Conservation (phyloP, 2,113 vertebrate species). For the Lynx canadensis region DNA sequence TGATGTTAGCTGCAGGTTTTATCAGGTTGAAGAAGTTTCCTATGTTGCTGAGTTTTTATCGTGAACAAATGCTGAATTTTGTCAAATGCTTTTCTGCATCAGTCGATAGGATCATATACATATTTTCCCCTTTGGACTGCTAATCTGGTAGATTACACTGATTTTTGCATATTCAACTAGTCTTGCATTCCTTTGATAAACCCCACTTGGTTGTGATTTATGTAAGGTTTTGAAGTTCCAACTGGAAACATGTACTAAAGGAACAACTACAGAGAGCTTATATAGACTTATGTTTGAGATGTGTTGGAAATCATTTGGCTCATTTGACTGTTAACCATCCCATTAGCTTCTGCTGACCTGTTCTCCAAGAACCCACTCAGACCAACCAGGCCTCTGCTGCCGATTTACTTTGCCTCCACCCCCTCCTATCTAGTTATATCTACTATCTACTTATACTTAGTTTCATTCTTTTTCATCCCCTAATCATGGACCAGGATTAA, state of each 20-base stretch:
- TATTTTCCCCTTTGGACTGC: background rate
- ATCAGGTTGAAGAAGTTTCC: background rate
- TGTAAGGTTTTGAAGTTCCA: conserved; percentile 31
- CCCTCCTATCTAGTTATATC: background rate
- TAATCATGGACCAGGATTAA: background rate
- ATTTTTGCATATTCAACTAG: background rate
- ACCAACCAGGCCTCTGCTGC: background rate
- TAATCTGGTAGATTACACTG: background rate
- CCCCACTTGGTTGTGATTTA: background rate
- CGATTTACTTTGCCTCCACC: background rate
- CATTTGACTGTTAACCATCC: background rate
- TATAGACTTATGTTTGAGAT: background rate
- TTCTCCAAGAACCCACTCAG: background rate
- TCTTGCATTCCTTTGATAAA: background rate
- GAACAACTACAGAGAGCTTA: background rate
- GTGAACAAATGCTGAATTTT: background rate
- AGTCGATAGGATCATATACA: background rate
- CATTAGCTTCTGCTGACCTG: background rate
- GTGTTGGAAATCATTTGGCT: background rate
- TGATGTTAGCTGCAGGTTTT: background rate
- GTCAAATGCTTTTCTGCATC: background rate
- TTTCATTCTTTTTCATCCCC: background rate
- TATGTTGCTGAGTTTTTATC: background rate
- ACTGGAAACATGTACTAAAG: background rate
- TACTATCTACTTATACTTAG: background rate